Conservation (phyloP, 2,113 vertebrate genomes). For the Taurulus bubalis region DNA sequence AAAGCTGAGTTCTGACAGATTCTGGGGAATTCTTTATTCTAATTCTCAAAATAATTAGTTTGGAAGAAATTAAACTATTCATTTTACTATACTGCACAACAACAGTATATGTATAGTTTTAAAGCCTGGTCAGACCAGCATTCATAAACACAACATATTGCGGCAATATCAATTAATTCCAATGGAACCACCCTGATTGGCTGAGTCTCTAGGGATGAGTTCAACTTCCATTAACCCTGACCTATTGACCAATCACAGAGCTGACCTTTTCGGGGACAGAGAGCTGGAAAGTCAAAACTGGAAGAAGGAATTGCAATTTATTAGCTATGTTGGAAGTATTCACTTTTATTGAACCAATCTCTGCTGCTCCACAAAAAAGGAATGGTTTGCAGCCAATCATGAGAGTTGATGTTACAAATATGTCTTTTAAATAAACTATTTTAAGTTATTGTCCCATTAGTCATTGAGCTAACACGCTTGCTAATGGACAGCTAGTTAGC, state of each 20-base stretch:
- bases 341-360: not conserved
- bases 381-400: no score
- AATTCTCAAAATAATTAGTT: not conserved
- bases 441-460: no score
- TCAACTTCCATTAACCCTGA: not conserved
- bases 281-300: not conserved
- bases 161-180: not conserved
- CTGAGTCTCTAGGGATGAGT: not conserved
- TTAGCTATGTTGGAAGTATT: not conserved
- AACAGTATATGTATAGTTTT: not conserved
- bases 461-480: not conserved
- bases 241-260: not conserved
- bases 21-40: conserved; percentile 24
- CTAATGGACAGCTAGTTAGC: not conserved
- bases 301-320: not conserved
- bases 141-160: not conserved
- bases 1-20: conserved; percentile 39
- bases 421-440: not conserved
- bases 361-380: no score
- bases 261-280: not conserved
- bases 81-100: not conserved
- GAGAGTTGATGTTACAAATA: not conserved
- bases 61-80: not conserved
- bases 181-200: not conserved
- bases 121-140: not conserved